These are phyloP conservation scores for Peromyscus maniculatus DNA, from an alignment of 2,113 vertebrate species.

Conservation along the genomic window DNA sequence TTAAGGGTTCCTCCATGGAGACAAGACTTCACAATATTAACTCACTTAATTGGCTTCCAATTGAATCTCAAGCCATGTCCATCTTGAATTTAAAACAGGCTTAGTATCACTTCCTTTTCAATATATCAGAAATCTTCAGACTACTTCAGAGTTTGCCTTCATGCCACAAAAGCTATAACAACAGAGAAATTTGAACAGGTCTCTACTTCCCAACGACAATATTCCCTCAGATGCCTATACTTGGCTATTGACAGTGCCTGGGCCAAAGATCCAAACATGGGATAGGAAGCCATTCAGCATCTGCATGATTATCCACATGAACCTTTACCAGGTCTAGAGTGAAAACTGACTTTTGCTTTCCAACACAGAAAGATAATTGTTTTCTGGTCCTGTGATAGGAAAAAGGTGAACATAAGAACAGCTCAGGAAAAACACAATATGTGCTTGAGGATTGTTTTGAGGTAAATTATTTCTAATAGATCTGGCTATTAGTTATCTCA, in stretches of 20 bases:
- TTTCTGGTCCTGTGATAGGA: neutral
- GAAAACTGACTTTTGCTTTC: neutral
- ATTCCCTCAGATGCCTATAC: neutral
- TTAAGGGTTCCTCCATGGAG: no score
- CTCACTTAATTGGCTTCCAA: neutral
- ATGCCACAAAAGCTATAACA: neutral
- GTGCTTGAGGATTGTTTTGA: neutral
- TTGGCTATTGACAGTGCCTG: neutral
- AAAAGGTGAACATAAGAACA: neutral
- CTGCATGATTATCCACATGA: neutral
- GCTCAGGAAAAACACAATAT: neutral
- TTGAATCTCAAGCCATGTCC: neutral
- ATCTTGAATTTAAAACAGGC: neutral
- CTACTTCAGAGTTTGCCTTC: neutral
- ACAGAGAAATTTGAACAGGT: neutral
- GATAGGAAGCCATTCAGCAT: neutral
- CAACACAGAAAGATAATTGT: no score
- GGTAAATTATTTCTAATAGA: neutral
- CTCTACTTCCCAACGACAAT: neutral
- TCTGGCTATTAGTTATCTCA: neutral
- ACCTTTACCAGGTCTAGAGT: neutral
- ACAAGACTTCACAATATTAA: neutral
- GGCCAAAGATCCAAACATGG: neutral
- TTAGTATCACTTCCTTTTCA: neutral
- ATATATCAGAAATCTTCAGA: neutral